Percentiles rank a stretch among this genome's conserved stretches.
These are phyloP conservation scores for Molossus alvarezi DNA, from an alignment of 2,797 vertebrate species.

Conservation along the genomic window DNA sequence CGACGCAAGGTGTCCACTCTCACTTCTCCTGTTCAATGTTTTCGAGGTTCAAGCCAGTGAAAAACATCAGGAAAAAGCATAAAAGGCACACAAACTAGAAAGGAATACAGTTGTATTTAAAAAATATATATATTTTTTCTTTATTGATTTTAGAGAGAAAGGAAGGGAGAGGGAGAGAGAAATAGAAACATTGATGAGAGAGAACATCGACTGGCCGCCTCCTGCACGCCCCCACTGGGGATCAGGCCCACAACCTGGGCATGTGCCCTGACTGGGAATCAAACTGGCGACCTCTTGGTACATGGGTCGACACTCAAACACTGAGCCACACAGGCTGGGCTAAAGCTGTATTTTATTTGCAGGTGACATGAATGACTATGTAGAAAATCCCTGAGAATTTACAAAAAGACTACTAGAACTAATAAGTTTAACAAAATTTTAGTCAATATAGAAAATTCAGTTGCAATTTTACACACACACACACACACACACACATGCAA, in stretches of 20 bases:
- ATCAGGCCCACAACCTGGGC: too few relatives aligned
- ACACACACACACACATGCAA: not conserved
- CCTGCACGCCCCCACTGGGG: too few relatives aligned
- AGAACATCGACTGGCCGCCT: too few relatives aligned
- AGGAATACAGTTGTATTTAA: not conserved
- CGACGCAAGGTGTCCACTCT: not conserved
- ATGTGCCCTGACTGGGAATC: too few relatives aligned
- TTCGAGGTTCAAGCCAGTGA: not conserved
- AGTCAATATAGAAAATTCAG: slow-evolving; percentile 25
- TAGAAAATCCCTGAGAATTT: not conserved
- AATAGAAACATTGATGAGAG: too few relatives aligned
- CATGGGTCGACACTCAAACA: too few relatives aligned
- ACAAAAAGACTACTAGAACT: not conserved
- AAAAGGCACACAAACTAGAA: not conserved
- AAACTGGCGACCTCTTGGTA: too few relatives aligned
- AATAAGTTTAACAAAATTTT: not conserved
- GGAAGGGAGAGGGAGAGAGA: too few relatives aligned
- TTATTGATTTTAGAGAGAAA: too few relatives aligned
- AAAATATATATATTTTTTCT: too few relatives aligned
- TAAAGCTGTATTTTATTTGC: not conserved
- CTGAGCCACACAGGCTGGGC: too few relatives aligned
- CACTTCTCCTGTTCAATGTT: not conserved
- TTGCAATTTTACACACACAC: not conserved
- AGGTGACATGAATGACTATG: not conserved
- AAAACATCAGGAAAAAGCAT: not conserved